These are phyloP conservation scores for Antheraea yamamai DNA, from an alignment of 2,888 invertebrate genomes.

Conservation along the genomic window DNA sequence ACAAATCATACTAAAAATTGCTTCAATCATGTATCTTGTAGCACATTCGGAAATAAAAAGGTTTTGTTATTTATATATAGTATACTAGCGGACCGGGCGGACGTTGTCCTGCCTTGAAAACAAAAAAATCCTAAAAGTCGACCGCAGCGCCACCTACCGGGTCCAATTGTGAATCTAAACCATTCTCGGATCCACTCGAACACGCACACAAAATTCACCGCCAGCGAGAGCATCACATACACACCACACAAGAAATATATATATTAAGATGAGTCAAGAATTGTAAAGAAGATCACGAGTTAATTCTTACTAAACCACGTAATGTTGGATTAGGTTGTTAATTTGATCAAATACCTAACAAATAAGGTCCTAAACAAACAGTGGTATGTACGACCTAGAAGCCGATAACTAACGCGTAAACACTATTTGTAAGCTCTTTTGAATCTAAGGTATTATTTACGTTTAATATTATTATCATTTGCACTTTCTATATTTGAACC, in stretches of 20 bases:
- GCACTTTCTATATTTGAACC: not conserved
- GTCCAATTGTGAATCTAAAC: too few relatives aligned
- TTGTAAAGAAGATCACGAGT: not conserved
- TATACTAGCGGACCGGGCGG: too few relatives aligned
- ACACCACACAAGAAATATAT: too few relatives aligned
- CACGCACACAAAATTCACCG: too few relatives aligned
- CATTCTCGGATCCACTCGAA: too few relatives aligned
- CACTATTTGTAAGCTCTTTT: not conserved
- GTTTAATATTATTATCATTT: not conserved
- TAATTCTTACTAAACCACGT: not conserved
- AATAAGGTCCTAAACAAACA: slow-evolving; percentile 11
- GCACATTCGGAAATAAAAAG: too few relatives aligned
- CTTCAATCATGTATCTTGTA: too few relatives aligned
- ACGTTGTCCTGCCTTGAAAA: too few relatives aligned
- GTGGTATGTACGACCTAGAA: not conserved
- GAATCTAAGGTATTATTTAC: not conserved
- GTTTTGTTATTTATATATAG: not conserved
- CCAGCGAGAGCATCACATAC: too few relatives aligned
- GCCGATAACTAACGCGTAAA: not conserved
- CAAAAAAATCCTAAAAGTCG: too few relatives aligned
- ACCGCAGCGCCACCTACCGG: too few relatives aligned
- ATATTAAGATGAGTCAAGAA: not conserved
- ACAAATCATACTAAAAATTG: too few relatives aligned
- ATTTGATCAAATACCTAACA: not conserved
- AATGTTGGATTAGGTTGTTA: slow-evolving; percentile 1